Evolutionary conservation across 2,797 vertebrate species (phyloP).

Genomic region (Gymnoscopelus braueri): DNA sequence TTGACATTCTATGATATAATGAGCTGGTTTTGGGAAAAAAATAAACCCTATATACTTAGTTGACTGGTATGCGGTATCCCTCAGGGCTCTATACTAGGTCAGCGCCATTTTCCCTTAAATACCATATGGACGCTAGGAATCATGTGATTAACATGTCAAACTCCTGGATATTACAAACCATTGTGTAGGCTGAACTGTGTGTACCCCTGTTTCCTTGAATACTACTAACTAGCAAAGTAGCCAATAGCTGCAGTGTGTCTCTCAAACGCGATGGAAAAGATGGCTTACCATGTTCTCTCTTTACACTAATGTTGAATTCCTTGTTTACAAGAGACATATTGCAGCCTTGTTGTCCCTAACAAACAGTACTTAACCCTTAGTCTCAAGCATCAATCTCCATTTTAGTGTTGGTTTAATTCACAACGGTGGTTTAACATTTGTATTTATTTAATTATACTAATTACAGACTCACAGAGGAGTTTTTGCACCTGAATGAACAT

Average conservation of each 20-base stretch:
- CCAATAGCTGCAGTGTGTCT: conserved; percentile 33
- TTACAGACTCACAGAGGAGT: too few relatives aligned
- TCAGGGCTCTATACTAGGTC: too few relatives aligned
- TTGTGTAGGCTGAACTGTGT: conserved; percentile 37
- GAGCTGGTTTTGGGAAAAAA: too few relatives aligned
- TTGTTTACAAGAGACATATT: conserved; percentile 36
- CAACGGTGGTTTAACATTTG: not conserved
- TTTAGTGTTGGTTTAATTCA: conserved; percentile 15
- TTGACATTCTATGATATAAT: conserved; percentile 35
- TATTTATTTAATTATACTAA: too few relatives aligned
- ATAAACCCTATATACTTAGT: too few relatives aligned
- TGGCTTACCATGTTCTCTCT: not conserved
- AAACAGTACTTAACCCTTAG: conserved; percentile 21
- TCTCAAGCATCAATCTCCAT: not conserved
- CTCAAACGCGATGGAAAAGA: conserved; percentile 29
- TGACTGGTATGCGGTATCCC: too few relatives aligned
- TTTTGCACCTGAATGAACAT: conserved; percentile 29
- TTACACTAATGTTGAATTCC: not conserved
- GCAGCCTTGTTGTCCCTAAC: conserved; percentile 43
- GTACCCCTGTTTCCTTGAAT: conserved; percentile 26
- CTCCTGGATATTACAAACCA: conserved; percentile 40
- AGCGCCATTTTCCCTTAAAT: too few relatives aligned
- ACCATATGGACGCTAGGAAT: too few relatives aligned
- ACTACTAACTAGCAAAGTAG: conserved; percentile 48
- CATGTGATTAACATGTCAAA: too few relatives aligned